Evolutionary conservation across 2,113 vertebrate species (phyloP).

Genomic region (Aythya baeri): DNA sequence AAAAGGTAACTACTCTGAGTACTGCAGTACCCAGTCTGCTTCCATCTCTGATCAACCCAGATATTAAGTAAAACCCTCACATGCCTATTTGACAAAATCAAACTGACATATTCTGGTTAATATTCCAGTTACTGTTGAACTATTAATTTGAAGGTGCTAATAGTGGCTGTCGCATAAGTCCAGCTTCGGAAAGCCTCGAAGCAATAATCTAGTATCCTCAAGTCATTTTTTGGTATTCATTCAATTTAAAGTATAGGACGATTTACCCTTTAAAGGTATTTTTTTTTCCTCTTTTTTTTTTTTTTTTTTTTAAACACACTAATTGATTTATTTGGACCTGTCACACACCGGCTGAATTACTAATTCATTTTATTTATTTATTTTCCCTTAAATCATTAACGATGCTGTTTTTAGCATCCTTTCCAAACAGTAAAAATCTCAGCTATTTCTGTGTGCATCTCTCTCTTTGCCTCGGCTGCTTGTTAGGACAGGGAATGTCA

Average conservation of each 20-base stretch:
- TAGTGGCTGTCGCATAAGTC: not conserved
- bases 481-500: slow-evolving; percentile 37
- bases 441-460: not conserved
- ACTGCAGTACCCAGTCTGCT: not conserved
- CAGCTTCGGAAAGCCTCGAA: slow-evolving; percentile 32
- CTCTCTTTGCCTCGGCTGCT: slow-evolving; percentile 36
- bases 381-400: slow-evolving; percentile 7
- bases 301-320: not conserved
- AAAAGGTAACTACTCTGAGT: not conserved
- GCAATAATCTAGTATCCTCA: not conserved
- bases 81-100: slow-evolving; percentile 45
- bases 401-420: not conserved
- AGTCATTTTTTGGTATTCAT: slow-evolving; percentile 45
- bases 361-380: slow-evolving; percentile 40
- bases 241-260: slow-evolving; percentile 46
- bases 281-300: fast-evolving
- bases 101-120: slow-evolving; percentile 38
- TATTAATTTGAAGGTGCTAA: slow-evolving; percentile 44
- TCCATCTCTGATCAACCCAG: slow-evolving; percentile 14
- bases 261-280: slow-evolving; percentile 48
- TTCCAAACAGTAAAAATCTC: not conserved
- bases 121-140: slow-evolving; percentile 57
- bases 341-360: not conserved
- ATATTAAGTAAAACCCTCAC: slow-evolving; percentile 27
- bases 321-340: slow-evolving; percentile 61